Evolutionary conservation across 1,140 invertebrate species (phyloP).

Genomic region (Caenorhabditis tropicalis): DNA sequence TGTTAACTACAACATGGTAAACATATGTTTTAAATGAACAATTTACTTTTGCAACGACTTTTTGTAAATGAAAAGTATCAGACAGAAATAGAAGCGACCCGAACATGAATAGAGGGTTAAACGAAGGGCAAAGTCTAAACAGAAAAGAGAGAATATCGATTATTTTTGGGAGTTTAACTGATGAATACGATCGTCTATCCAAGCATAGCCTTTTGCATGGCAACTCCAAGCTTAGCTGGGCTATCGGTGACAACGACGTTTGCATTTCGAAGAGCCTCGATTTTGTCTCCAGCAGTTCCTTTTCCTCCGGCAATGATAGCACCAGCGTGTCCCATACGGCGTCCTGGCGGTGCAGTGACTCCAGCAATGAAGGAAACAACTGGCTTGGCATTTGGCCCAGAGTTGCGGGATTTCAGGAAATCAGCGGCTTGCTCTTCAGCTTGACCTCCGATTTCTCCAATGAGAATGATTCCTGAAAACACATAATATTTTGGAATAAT

Average conservation of each 20-base stretch:
- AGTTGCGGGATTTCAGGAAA: constrained; percentile 78
- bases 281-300: constrained; percentile 94
- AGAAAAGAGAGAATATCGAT: not conserved
- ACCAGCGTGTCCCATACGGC: constrained; percentile 98
- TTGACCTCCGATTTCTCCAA: constrained; percentile 98
- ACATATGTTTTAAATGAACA: too few relatives aligned
- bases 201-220: constrained; percentile 46
- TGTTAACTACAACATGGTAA: too few relatives aligned
- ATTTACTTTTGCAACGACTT: not conserved
- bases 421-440: constrained; percentile 96
- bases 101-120: not conserved
- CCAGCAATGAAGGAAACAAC: constrained; percentile 99
- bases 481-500: too few relatives aligned
- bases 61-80: not conserved
- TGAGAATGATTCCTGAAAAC: constrained; percentile 87
- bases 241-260: constrained; percentile 77
- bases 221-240: constrained; percentile 51
- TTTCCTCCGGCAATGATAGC: constrained; percentile 98
- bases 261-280: constrained; percentile 89
- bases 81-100: not conserved
- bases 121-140: not conserved
- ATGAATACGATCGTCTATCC: not conserved
- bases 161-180: not conserved
- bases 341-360: constrained; percentile 92
- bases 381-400: constrained; percentile 89